These are phyloP conservation scores for Platalea minor DNA, from an alignment of 2,797 vertebrate genomes.

Conservation along the genomic window DNA sequence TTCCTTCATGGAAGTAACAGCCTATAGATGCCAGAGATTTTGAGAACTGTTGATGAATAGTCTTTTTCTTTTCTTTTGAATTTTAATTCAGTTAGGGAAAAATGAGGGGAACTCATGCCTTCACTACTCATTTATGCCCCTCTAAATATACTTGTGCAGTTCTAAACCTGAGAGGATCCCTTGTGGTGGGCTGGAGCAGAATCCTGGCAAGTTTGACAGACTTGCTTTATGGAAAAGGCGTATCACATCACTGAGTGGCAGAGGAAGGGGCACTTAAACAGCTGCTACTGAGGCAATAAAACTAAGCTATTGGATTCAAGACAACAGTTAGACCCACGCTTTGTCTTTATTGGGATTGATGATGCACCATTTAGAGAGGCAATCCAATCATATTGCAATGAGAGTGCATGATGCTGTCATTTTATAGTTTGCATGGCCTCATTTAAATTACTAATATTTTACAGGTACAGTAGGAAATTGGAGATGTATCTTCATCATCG, in stretches of 20 bases:
- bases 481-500: constrained; percentile 49
- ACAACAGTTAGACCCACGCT: constrained; percentile 41
- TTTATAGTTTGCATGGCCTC: constrained; percentile 38
- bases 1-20: not conserved
- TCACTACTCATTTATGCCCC: not conserved
- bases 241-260: constrained; percentile 3
- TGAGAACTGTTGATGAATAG: not conserved
- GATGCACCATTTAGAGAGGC: constrained; percentile 64
- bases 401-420: constrained; percentile 24
- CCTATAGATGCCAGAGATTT: not conserved
- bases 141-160: not conserved
- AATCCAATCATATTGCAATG: constrained; percentile 32
- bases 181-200: not conserved
- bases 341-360: constrained; percentile 65
- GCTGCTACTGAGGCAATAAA: constrained; percentile 58
- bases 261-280: constrained; percentile 48
- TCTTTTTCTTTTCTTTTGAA: not conserved
- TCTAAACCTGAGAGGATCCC: not conserved
- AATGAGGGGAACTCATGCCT: not conserved
- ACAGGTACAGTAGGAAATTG: constrained; percentile 49
- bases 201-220: not conserved
- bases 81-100: not conserved
- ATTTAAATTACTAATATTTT: constrained; percentile 60
- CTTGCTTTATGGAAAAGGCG: not conserved
- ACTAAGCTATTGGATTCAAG: constrained; percentile 38